phyloP scores from a whole-genome alignment of 2,113 vertebrate species.

The Acanthisitta chloris region DNA sequence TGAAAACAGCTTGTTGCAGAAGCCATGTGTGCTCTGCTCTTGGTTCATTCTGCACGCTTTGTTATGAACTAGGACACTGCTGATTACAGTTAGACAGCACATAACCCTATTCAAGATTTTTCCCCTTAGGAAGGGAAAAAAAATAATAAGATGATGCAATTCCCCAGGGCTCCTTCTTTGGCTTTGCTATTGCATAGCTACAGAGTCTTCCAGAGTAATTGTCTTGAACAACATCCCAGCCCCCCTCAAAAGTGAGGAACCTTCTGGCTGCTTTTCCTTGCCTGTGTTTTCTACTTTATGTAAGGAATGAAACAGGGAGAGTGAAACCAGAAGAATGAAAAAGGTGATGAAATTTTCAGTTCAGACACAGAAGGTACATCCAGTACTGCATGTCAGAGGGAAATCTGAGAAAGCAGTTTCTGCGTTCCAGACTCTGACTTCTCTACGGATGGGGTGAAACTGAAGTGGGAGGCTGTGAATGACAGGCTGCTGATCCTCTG shows the following conservation, averaged over 20 bases:
- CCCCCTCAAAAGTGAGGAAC: background rate
- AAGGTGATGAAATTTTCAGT: slow-evolving; percentile 45
- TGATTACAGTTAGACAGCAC: slow-evolving; percentile 3
- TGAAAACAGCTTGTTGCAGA: background rate
- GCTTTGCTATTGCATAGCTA: slow-evolving; percentile 22
- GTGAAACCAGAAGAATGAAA: slow-evolving; percentile 17
- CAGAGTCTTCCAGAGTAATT: slow-evolving; percentile 19
- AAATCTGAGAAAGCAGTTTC: slow-evolving; percentile 42
- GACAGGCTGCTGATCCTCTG: slow-evolving; percentile 29
- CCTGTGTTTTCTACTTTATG: background rate
- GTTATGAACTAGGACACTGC: background rate
- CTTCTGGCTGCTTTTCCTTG: slow-evolving; percentile 16
- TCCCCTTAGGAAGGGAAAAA: background rate
- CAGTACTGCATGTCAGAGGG: slow-evolving; percentile 30
- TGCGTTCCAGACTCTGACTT: slow-evolving; percentile 16
- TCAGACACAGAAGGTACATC: slow-evolving; percentile 37
- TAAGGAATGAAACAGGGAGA: background rate
- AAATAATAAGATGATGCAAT: slow-evolving; percentile 46
- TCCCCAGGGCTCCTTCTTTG: background rate
- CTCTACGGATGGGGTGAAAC: slow-evolving; percentile 15
- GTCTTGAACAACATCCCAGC: background rate
- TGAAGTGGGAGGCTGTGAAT: background rate
- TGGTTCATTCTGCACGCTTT: background rate
- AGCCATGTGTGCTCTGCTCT: background rate
- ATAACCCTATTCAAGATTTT: background rate